phyloP scores from a whole-genome alignment of 2,888 invertebrate genomes.

The Carpatolechia fugitivella region DNA sequence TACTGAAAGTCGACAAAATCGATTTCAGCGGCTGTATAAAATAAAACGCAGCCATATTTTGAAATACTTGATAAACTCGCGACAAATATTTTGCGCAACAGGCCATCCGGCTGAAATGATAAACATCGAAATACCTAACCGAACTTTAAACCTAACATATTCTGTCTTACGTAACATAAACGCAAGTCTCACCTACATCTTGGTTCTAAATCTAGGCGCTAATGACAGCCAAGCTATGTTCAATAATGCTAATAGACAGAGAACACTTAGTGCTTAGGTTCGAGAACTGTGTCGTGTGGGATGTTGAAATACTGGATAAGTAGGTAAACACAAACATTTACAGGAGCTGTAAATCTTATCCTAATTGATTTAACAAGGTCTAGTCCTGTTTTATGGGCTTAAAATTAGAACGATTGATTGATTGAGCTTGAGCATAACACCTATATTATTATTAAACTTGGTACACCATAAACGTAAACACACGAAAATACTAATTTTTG shows the following conservation, averaged over 20 bases:
- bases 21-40: neutral
- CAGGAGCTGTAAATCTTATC: neutral
- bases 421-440: neutral
- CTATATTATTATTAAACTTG: neutral
- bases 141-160: neutral
- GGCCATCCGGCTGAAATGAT: neutral
- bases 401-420: neutral
- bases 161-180: neutral
- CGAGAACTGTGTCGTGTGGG: conserved; percentile 18
- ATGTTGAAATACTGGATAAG: conserved; percentile 16
- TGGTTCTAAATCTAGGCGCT: conserved; percentile 6
- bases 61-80: neutral
- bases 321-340: conserved; percentile 7
- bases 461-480: no score
- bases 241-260: conserved; percentile 27
- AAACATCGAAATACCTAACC: neutral
- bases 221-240: conserved; percentile 2
- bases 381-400: neutral
- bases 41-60: neutral
- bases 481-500: neutral
- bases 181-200: conserved; percentile 8
- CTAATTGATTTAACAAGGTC: conserved; percentile 5
- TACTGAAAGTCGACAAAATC: neutral
- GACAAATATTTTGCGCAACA: conserved; percentile 1
- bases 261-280: conserved; percentile 28